Evolutionary conservation across 2,888 invertebrate genomes (phyloP).

Genomic region (Zygothrica quintamaculata): DNA sequence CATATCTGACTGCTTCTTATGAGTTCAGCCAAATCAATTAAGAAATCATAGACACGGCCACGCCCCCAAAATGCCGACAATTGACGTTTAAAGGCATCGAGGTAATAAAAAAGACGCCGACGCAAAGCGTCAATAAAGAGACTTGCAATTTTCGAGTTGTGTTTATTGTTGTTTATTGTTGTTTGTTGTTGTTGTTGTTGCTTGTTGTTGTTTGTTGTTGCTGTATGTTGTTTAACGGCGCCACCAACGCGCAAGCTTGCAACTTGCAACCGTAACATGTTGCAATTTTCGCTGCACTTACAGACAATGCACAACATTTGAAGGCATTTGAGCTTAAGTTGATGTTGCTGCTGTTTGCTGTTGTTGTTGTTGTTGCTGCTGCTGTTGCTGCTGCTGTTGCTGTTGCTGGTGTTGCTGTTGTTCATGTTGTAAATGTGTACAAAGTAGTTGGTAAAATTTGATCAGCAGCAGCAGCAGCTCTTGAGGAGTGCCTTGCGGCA

Average conservation of each 20-base stretch:
- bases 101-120: constrained; percentile 32
- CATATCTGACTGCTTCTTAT: constrained; percentile 25
- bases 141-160: constrained; percentile 20
- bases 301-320: constrained; percentile 61
- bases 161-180: too few relatives aligned
- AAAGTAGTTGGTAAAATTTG: constrained; percentile 46
- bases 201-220: neutral
- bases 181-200: neutral
- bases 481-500: constrained; percentile 45
- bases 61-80: constrained; percentile 48
- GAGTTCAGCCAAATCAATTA: constrained; percentile 68
- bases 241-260: constrained; percentile 66
- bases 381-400: constrained; percentile 37
- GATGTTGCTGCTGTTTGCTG: too few relatives aligned
- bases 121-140: constrained; percentile 9
- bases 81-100: constrained; percentile 40
- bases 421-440: constrained; percentile 36
- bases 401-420: constrained; percentile 16
- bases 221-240: constrained; percentile 57
- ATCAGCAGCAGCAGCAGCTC: constrained; percentile 42
- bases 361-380: constrained; percentile 31
- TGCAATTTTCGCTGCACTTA: constrained; percentile 52
- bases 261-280: constrained; percentile 38
- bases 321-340: constrained; percentile 60
- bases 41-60: constrained; percentile 69